phyloP scores from a whole-genome alignment of 2,797 vertebrate genomes.

The Sciurus vulgaris region DNA sequence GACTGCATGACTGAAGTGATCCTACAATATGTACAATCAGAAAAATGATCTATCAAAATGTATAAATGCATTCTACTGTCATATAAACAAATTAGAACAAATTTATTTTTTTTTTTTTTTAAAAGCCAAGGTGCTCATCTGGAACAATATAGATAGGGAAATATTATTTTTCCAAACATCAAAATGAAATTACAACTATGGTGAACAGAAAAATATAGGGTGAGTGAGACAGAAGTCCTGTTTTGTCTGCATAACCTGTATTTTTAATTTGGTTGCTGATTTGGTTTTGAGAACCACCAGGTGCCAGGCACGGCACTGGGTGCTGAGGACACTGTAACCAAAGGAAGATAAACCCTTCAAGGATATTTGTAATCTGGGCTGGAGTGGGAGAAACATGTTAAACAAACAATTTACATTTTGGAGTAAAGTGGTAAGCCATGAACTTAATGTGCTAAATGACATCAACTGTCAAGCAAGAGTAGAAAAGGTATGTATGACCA shows the following conservation, averaged over 20 bases:
- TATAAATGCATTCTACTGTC: too few species aligned
- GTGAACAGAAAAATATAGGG: neutral
- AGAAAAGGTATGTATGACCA: neutral
- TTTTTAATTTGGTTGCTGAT: neutral
- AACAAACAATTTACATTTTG: neutral
- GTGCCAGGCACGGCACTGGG: neutral
- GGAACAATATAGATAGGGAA: neutral
- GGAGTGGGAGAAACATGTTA: neutral
- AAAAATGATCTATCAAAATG: too few species aligned
- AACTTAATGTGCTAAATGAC: neutral
- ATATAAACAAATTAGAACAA: too few species aligned
- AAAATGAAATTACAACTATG: neutral
- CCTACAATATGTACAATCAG: too few species aligned
- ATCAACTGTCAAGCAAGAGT: neutral
- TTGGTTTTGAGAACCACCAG: neutral
- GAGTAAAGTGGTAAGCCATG: neutral
- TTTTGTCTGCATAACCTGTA: neutral
- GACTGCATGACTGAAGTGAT: too few species aligned
- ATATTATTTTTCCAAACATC: neutral
- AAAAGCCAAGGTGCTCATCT: conserved; percentile 11
- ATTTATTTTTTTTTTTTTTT: too few species aligned
- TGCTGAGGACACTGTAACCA: neutral
- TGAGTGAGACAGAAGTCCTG: neutral
- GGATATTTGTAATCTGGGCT: neutral
- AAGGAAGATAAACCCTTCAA: neutral